phyloP scores from a whole-genome alignment of 2,888 invertebrate species.

The Allophyes oxyacanthae region DNA sequence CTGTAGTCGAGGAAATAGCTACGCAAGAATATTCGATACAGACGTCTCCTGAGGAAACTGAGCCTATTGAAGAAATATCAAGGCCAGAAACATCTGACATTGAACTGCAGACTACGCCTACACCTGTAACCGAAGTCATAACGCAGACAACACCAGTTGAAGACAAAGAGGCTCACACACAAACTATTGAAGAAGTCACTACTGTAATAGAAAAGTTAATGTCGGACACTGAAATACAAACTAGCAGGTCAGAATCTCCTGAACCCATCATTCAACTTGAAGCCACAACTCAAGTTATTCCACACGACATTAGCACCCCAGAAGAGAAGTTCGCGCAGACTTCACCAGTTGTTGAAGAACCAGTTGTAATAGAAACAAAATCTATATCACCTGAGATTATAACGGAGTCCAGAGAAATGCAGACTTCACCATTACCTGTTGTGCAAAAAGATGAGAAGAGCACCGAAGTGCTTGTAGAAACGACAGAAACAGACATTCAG shows the following conservation, averaged over 20 bases:
- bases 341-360: slow-evolving; percentile 69
- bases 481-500: slow-evolving; percentile 80
- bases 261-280: slow-evolving; percentile 80
- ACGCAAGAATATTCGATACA: slow-evolving; percentile 89
- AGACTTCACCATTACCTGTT: slow-evolving; percentile 86
- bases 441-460: slow-evolving; percentile 76
- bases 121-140: slow-evolving; percentile 81
- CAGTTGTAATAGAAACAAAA: slow-evolving; percentile 59
- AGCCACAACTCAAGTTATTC: slow-evolving; percentile 88
- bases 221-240: slow-evolving; percentile 81
- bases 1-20: slow-evolving; percentile 89
- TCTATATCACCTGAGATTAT: slow-evolving; percentile 74
- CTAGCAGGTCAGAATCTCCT: slow-evolving; percentile 78
- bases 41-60: slow-evolving; percentile 89
- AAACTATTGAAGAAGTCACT: slow-evolving; percentile 75
- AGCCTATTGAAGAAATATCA: slow-evolving; percentile 69
- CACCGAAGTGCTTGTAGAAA: slow-evolving; percentile 77
- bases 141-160: slow-evolving; percentile 91
- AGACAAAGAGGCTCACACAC: slow-evolving; percentile 79
- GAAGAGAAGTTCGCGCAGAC: slow-evolving; percentile 88
- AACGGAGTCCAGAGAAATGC: slow-evolving; percentile 85
- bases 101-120: slow-evolving; percentile 89
- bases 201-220: slow-evolving; percentile 77
- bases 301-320: slow-evolving; percentile 74
- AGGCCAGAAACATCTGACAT: slow-evolving; percentile 75